Evolutionary conservation across 2,888 invertebrate species (phyloP).

Genomic region (Sesamia inferens): DNA sequence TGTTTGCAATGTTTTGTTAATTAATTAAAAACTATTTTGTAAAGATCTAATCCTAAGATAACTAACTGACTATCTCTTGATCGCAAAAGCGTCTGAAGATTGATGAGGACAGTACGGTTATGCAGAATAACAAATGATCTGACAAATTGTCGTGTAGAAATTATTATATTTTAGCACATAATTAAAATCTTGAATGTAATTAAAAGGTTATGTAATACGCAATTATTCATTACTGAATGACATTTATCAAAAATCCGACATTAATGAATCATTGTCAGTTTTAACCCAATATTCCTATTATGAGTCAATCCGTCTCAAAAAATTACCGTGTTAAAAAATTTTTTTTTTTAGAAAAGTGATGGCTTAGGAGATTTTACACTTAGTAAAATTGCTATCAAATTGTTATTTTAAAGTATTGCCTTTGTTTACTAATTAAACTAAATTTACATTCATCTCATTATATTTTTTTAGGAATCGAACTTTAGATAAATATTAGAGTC

Average conservation of each 20-base stretch:
- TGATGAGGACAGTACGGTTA: constrained; percentile 44
- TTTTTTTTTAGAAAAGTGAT: too few relatives aligned
- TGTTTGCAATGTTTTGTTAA: constrained; percentile 19
- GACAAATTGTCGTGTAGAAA: constrained; percentile 16
- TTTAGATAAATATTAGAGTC: too few relatives aligned
- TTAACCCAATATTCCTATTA: too few relatives aligned
- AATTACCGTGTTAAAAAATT: not conserved
- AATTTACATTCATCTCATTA: too few relatives aligned
- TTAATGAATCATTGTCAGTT: not conserved
- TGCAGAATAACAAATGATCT: constrained; percentile 42
- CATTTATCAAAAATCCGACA: not conserved
- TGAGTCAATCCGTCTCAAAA: not conserved
- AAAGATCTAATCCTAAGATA: constrained; percentile 26
- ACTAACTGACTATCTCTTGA: constrained; percentile 24
- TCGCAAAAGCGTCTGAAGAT: constrained; percentile 30
- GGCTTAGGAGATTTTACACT: too few relatives aligned
- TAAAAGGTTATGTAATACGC: constrained; percentile 1
- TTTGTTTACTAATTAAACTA: too few relatives aligned
- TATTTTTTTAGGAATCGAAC: too few relatives aligned
- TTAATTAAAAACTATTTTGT: constrained; percentile 33
- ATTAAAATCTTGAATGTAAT: constrained; percentile 17
- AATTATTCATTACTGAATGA: not conserved
- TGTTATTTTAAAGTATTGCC: not conserved
- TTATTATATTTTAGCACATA: constrained; percentile 11
- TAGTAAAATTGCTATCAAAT: not conserved